Evolutionary conservation across 2,888 invertebrate species (phyloP).

Genomic region (Cryptops parisi): DNA sequence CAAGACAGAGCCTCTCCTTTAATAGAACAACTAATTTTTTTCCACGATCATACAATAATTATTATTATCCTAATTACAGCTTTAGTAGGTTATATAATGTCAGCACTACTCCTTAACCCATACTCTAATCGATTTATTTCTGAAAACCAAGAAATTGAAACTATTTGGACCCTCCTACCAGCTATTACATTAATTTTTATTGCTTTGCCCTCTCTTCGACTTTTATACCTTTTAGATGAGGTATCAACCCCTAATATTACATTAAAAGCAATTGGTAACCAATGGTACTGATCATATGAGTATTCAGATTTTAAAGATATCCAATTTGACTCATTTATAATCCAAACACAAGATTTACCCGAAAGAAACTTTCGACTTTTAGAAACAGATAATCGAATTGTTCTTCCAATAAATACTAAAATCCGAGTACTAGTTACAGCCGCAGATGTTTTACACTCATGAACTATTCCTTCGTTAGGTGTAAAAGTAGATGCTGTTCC

Average conservation of each 20-base stretch:
- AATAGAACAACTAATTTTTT: conserved; percentile 51
- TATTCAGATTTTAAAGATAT: no score
- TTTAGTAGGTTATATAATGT: conserved; percentile 36
- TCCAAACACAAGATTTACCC: not conserved
- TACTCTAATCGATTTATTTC: no score
- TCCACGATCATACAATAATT: conserved; percentile 46
- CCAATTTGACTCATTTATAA: conserved; percentile 8
- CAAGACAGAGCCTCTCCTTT: conserved; percentile 47
- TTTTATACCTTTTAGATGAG: conserved; percentile 48
- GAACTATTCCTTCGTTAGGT: conserved; percentile 30
- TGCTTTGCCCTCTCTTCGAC: conserved; percentile 40
- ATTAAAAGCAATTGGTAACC: conserved; percentile 47
- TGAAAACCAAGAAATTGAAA: no score
- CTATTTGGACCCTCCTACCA: no score
- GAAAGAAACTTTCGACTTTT: not conserved
- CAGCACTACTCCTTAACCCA: no score
- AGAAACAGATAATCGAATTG: conserved; percentile 7
- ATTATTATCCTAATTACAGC: conserved; percentile 47
- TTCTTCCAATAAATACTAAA: conserved; percentile 17
- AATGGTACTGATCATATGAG: conserved; percentile 23
- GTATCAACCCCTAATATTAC: conserved; percentile 42
- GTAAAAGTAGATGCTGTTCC: conserved; percentile 34
- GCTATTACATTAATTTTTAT: no score
- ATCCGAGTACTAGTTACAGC: conserved; percentile 28
- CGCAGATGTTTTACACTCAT: conserved; percentile 34